Base-by-base conservation (phyloP, 2,113 vertebrate species). In the Percina caprodes region DNA sequence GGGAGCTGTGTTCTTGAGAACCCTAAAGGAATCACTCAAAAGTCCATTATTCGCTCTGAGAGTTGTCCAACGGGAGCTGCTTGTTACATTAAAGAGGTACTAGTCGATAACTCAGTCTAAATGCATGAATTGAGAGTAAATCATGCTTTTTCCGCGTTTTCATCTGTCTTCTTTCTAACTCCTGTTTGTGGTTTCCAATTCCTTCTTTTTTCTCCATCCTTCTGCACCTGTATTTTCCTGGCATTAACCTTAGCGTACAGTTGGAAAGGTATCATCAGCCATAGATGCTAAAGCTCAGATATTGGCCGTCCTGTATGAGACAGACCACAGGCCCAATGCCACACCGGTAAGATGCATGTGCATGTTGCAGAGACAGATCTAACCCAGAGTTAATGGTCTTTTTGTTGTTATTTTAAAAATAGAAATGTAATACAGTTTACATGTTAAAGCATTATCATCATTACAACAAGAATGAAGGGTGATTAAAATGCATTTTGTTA, bases 221-320 rank as follows among this genome's bases (percentile, higher is more conserved):
- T 68, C 51, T 58, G 26, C 24, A 8, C 46, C 49, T 51, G 30
- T 90, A 87, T 73, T 85, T 65, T 39, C 30, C 30, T 59, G 68
- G 6, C 9, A n/a, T 49, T 89, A 75, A 89, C 88, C 82, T 92
- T 95, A 99, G 98, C 96, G 93, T 82, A 98, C 96, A 30, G 96
- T 99, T 84, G 98, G 98, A 74, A 99, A 96, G 82, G 98, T 99
- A 1, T 98, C 98, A 1, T 92, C 91, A 73, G 93, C 95, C 72
- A 96, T 99, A 91, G 96, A 96, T 77, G 97, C 97, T 89, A 97
- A 97, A 91, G 98, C 98, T 77, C 97, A 98, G 94, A 93, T 96
- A 52, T 95, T 99, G 94, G 96, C 97, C 92, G 95, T 96, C 96
- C 96, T 99, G 3, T 99, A 99, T 88, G 96, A 97, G 94, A 99